These are phyloP conservation scores for Trachelus iudaicus DNA, from an alignment of 2,888 invertebrate species.

Conservation along the genomic window DNA sequence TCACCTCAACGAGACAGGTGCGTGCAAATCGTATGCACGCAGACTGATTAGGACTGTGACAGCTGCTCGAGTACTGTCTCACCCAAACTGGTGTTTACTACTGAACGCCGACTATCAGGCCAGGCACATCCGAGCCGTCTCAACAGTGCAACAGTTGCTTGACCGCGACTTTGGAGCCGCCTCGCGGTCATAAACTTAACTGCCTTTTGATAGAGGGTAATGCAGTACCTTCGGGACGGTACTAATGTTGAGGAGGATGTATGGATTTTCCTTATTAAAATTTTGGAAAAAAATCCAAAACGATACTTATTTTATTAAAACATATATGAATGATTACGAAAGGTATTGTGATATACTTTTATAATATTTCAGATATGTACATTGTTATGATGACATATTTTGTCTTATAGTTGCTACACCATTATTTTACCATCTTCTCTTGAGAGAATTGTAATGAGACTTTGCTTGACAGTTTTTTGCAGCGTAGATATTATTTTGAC, in stretches of 20 bases:
- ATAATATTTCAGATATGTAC: background rate
- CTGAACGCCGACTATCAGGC: slow-evolving; percentile 32
- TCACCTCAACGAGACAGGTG: background rate
- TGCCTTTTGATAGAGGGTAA: background rate
- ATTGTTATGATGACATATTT: background rate
- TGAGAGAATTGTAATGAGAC: slow-evolving; percentile 17
- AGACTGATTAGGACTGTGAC: background rate
- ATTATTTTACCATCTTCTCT: slow-evolving; percentile 27
- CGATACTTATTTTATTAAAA: background rate
- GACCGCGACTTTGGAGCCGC: slow-evolving; percentile 16
- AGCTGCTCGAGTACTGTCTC: slow-evolving; percentile 18
- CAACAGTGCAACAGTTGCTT: slow-evolving; percentile 35
- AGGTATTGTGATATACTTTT: background rate
- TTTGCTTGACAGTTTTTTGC: slow-evolving; percentile 20
- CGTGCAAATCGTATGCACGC: background rate
- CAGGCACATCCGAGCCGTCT: slow-evolving; percentile 11
- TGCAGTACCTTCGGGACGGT: background rate
- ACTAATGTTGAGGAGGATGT: background rate
- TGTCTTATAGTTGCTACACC: background rate
- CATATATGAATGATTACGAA: background rate
- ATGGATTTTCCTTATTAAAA: background rate
- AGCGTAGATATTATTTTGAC: slow-evolving; percentile 8
- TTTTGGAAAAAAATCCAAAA: background rate
- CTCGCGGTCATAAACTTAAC: slow-evolving; percentile 15
- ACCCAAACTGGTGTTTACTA: slow-evolving; percentile 48